Base-by-base conservation (phyloP, 2,888 invertebrate species). In the Dasypogon diadema region DNA sequence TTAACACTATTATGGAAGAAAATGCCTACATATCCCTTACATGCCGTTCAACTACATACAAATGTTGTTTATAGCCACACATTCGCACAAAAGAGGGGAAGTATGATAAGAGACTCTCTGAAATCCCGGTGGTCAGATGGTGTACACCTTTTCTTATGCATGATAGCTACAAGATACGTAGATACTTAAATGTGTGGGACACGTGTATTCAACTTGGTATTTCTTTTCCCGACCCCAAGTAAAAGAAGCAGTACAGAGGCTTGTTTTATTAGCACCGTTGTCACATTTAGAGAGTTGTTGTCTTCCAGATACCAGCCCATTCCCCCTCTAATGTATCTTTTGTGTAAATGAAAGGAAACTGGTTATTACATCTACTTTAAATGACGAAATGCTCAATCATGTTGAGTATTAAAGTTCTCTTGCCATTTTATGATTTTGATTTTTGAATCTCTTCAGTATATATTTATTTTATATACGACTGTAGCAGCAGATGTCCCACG, bases 331-430 rank as follows among this genome's bases (percentile, higher is more conserved):
- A n/a, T 37, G 60, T 37, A 60, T 60, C 60, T 60, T 42, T 60
- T 60, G 18, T 37, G 8, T 37, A 37, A 46, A 65, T 46, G 46
- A 65, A 65, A 65, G 46, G 46, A 65, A 65, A 65, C 65, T 65
- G 65, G 65, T 65, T 65, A 21, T 51, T 65, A 42, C 46, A 10
- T 22, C 30, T 34, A 60, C 14, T 46, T 42, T 42, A 42, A 24
- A 65, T 65, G 42, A 65, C 24, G 48, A 48, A 65, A 26, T 46
- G 14, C 65, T 65, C 42, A 30, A 37, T 42, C 48, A n/a, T 22
- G 16, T 42, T 24, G 65, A 65, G 26, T 12, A 12, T 65, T 65
- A 12, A n/a, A 5, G 24, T 46, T 65, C 42, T 24, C 46, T 65
- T 48, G 46, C 46, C 26, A 46, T n/a, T 51, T 51, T 51, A 16